Percentiles rank a stretch among this genome's conserved stretches.
phyloP scores from a whole-genome alignment of 2,797 vertebrate genomes.

The Girardinus metallicus region DNA sequence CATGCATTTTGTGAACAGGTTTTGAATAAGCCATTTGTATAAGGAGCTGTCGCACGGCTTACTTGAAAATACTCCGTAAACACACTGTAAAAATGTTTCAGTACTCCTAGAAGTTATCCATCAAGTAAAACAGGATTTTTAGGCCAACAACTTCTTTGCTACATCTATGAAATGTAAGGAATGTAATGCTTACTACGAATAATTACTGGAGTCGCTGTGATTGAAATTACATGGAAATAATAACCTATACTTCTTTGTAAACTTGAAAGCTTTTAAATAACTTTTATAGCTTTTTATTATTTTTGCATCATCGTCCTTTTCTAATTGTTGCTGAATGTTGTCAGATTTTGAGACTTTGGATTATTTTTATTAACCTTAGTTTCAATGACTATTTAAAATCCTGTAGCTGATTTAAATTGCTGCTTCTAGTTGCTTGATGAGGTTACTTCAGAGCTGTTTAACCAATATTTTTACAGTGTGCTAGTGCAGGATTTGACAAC shows the following conservation, averaged over 20 bases:
- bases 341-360: not conserved
- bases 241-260: not conserved
- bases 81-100: slow-evolving; percentile 57
- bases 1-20: slow-evolving; percentile 63
- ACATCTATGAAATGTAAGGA: not conserved
- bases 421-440: not conserved
- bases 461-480: slow-evolving; percentile 50
- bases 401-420: not conserved
- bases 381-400: not conserved
- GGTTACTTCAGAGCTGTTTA: slow-evolving; percentile 1
- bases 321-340: not conserved
- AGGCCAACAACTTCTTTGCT: not conserved
- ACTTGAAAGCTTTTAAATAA: not conserved
- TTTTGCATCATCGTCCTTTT: not conserved
- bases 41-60: slow-evolving; percentile 49
- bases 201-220: not conserved
- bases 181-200: not conserved
- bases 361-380: not conserved
- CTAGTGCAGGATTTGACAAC: slow-evolving; percentile 67
- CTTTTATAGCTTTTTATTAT: not conserved
- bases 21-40: slow-evolving; percentile 58
- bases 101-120: slow-evolving; percentile 5
- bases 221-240: not conserved
- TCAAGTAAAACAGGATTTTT: not conserved
- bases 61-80: slow-evolving; percentile 25